A percentile compares a stretch with the other conserved stretches of the same genome.
These are phyloP conservation scores for Panopea generosa DNA, from an alignment of 2,888 invertebrate genomes.

Conservation along the genomic window DNA sequence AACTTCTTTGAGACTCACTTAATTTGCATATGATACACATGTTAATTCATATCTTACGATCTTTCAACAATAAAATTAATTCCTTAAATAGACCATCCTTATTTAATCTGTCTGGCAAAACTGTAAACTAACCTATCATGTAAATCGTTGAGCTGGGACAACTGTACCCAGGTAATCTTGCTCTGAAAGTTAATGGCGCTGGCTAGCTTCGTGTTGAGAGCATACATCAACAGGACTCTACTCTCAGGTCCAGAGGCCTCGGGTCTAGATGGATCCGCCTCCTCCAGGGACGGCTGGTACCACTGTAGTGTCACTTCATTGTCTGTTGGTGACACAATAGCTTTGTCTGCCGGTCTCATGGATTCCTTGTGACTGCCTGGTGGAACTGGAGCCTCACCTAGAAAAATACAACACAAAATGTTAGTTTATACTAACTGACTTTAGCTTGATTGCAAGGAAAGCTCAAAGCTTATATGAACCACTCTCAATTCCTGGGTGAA, in stretches of 20 bases:
- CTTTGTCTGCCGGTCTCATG: slow-evolving; percentile 68
- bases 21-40: too few relatives aligned
- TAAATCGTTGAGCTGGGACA: slow-evolving; percentile 76
- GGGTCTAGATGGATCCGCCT: slow-evolving; percentile 66
- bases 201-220: slow-evolving; percentile 67
- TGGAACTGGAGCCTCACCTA: slow-evolving; percentile 65
- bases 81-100: too few relatives aligned
- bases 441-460: too few relatives aligned
- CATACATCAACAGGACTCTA: slow-evolving; percentile 75
- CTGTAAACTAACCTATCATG: slow-evolving; percentile 81
- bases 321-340: slow-evolving; percentile 67
- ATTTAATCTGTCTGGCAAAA: too few relatives aligned
- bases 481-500: too few relatives aligned
- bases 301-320: slow-evolving; percentile 81
- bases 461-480: too few relatives aligned
- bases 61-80: too few relatives aligned
- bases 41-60: too few relatives aligned
- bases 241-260: slow-evolving; percentile 70
- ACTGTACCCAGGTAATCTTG: slow-evolving; percentile 72
- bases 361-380: slow-evolving; percentile 67
- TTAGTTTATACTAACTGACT: too few relatives aligned
- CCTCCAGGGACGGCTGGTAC: slow-evolving; percentile 79
- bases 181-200: slow-evolving; percentile 59
- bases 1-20: too few relatives aligned
- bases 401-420: slow-evolving; percentile 4